A percentile compares a stretch with the other conserved stretches of the same genome.
Evolutionary conservation across 2,888 invertebrate genomes (phyloP).

Genomic region (Hoplodrina blanda): DNA sequence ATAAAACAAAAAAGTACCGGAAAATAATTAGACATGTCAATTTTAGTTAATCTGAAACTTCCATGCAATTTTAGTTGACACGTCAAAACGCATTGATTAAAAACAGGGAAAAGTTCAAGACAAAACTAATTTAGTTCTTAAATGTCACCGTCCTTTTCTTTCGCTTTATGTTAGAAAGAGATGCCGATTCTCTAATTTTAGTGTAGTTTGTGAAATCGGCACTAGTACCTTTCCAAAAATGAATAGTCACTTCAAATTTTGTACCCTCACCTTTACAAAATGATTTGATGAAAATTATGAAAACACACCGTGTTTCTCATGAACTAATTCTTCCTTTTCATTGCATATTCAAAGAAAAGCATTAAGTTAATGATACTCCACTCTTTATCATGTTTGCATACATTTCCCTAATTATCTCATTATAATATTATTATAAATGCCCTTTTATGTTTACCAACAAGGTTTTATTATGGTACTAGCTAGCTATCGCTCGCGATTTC

Average conservation of each 20-base stretch:
- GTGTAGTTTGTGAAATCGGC: not conserved
- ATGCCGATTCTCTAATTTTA: no score
- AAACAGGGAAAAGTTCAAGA: no score
- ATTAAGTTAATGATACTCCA: constrained; percentile 23
- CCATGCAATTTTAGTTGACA: no score
- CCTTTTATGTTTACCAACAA: constrained; percentile 3
- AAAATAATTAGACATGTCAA: no score
- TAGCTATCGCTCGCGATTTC: not conserved
- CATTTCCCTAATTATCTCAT: constrained; percentile 7
- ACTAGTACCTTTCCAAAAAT: not conserved
- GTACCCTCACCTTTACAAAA: constrained; percentile 13
- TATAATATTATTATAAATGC: not conserved
- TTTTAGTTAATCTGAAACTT: no score
- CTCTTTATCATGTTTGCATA: constrained; percentile 10
- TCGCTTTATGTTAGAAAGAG: no score
- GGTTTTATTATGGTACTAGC: not conserved
- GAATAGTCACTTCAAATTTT: not conserved
- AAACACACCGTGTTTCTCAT: constrained; percentile 29
- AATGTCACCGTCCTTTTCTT: no score
- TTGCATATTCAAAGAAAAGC: constrained; percentile 13
- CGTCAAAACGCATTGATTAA: no score
- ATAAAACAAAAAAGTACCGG: no score
- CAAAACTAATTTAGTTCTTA: no score
- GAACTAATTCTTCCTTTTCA: constrained; percentile 2
- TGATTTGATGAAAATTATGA: not conserved